phyloP scores from a whole-genome alignment of 2,113 vertebrate genomes.

The Nymphicus hollandicus region DNA sequence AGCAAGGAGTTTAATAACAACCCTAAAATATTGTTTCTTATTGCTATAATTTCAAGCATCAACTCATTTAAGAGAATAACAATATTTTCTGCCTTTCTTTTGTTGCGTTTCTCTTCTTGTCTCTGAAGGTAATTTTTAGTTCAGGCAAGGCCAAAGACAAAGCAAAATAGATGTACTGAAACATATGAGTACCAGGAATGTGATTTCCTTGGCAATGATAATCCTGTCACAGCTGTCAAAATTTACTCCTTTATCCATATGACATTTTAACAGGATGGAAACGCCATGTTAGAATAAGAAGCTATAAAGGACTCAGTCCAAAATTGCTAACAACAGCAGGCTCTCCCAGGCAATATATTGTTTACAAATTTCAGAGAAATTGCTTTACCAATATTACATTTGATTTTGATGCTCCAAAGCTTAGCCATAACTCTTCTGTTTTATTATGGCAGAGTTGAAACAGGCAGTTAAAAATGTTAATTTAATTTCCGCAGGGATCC shows the following conservation, averaged over 20 bases:
- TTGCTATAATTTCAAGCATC: not conserved
- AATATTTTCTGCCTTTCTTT: not conserved
- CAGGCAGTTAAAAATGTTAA: slow-evolving; percentile 49
- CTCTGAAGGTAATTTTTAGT: slow-evolving; percentile 31
- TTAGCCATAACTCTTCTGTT: slow-evolving; percentile 26
- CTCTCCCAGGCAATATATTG: slow-evolving; percentile 49
- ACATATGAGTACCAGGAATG: slow-evolving; percentile 53
- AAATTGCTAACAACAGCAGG: slow-evolving; percentile 59
- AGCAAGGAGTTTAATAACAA: not conserved
- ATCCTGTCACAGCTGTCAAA: slow-evolving; percentile 74
- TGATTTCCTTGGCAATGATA: slow-evolving; percentile 69
- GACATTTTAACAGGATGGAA: slow-evolving; percentile 76
- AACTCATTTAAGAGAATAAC: not conserved
- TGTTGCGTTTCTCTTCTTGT: not conserved
- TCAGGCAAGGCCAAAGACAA: slow-evolving; percentile 55
- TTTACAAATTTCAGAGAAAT: slow-evolving; percentile 66
- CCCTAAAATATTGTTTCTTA: not conserved
- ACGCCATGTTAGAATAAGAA: slow-evolving; percentile 66
- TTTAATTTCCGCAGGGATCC: slow-evolving; percentile 31
- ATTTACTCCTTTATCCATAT: slow-evolving; percentile 73
- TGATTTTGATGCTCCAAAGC: slow-evolving; percentile 43
- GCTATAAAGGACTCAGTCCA: slow-evolving; percentile 60
- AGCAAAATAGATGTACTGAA: slow-evolving; percentile 55
- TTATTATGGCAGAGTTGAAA: slow-evolving; percentile 52
- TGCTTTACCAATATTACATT: slow-evolving; percentile 38